phyloP scores from a whole-genome alignment of 2,113 vertebrate genomes.

The Erythrocebus patas region DNA sequence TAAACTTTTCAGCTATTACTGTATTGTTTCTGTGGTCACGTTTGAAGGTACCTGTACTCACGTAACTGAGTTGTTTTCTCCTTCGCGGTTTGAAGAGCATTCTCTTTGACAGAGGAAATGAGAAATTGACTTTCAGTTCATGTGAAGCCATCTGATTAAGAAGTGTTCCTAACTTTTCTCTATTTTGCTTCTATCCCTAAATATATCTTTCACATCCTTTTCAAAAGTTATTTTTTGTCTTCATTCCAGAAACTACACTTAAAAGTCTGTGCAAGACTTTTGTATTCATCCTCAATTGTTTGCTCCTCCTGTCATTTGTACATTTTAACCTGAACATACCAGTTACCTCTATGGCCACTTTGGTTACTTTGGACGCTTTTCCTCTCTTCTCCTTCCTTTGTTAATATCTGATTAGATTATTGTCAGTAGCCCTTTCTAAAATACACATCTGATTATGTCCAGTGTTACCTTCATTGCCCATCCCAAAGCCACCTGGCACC shows the following conservation, averaged over 20 bases:
- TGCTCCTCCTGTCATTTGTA: neutral
- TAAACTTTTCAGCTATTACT: neutral
- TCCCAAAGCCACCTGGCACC: neutral
- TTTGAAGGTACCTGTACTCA: neutral
- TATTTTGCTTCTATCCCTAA: neutral
- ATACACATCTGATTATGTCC: neutral
- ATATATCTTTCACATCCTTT: neutral
- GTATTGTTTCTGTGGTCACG: neutral
- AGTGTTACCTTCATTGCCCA: neutral
- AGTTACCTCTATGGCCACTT: neutral
- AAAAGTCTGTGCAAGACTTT: neutral
- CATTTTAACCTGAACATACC: neutral
- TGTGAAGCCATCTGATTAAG: neutral
- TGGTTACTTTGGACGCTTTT: neutral
- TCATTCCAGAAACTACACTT: neutral
- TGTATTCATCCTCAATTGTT: neutral
- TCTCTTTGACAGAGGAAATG: neutral
- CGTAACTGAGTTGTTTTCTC: neutral
- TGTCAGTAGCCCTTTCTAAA: neutral
- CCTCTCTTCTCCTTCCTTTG: neutral
- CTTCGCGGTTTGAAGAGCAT: neutral
- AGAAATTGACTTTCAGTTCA: neutral
- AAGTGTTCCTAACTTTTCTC: neutral
- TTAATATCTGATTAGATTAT: neutral
- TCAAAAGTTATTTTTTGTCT: neutral